Conservation (phyloP, 2,888 invertebrate genomes). For the Drosophila atripex region DNA sequence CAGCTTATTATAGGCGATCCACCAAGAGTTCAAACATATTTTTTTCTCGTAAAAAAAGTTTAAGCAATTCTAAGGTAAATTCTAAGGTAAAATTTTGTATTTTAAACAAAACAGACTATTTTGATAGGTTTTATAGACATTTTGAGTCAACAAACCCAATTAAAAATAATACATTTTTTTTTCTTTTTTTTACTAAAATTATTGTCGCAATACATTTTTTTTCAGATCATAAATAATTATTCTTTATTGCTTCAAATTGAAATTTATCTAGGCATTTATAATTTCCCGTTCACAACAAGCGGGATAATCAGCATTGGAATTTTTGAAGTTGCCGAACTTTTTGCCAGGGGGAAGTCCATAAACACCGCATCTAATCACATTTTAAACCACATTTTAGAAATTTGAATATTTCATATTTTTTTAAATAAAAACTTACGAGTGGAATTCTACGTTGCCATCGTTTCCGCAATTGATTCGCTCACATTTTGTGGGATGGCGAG, state of each 20-base stretch:
- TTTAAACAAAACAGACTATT: too few species aligned
- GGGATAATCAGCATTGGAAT: constrained; percentile 54
- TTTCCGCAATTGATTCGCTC: constrained; percentile 48
- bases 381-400: background rate
- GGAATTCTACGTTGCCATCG: constrained; percentile 45
- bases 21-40: too few species aligned
- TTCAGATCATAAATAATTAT: too few species aligned
- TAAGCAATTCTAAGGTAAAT: too few species aligned
- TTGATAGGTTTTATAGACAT: too few species aligned
- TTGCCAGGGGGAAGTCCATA: constrained; percentile 23
- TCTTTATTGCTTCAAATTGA: background rate
- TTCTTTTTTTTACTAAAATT: too few species aligned
- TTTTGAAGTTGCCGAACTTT: constrained; percentile 41
- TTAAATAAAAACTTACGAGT: constrained; percentile 42
- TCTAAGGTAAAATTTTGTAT: too few species aligned
- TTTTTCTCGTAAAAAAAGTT: too few species aligned
- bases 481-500: constrained; percentile 50
- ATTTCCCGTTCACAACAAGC: constrained; percentile 48
- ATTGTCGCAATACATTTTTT: too few species aligned
- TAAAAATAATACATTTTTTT: too few species aligned
- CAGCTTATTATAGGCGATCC: too few species aligned
- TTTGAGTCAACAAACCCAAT: too few species aligned
- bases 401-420: background rate
- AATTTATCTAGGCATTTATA: constrained; percentile 10
- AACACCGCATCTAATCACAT: constrained; percentile 56